Evolutionary conservation across 2,113 vertebrate genomes (phyloP).

Genomic region (Myotis davidii): DNA sequence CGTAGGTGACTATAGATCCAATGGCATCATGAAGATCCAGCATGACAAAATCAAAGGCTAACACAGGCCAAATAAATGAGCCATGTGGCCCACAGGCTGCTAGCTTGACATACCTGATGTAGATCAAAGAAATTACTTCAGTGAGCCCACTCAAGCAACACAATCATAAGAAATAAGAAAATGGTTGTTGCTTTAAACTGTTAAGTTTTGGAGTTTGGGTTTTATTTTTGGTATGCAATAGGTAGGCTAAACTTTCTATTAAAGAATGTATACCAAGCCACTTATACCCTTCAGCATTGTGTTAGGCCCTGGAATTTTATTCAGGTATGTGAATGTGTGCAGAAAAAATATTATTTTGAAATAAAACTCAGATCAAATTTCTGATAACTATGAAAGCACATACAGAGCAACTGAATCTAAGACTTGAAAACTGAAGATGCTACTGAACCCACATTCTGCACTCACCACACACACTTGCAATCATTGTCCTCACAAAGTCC

Average conservation of each 20-base stretch:
- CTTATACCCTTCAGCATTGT: not conserved
- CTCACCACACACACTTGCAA: not conserved
- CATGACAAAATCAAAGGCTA: too few species aligned
- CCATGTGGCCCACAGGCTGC: too few species aligned
- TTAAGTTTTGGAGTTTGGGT: not conserved
- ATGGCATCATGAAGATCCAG: not conserved
- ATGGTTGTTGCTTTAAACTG: not conserved
- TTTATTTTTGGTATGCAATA: not conserved
- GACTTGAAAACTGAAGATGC: not conserved
- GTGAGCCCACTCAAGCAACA: not conserved
- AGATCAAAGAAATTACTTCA: not conserved
- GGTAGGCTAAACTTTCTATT: not conserved
- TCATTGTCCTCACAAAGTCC: not conserved
- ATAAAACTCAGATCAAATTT: not conserved
- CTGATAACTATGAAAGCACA: not conserved
- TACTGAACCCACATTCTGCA: not conserved
- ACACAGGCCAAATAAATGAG: not conserved
- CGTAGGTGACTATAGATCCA: not conserved
- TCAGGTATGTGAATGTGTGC: not conserved
- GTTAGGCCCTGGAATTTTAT: not conserved
- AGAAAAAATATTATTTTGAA: not conserved
- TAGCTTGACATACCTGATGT: too few species aligned
- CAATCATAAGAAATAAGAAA: not conserved
- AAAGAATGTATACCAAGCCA: not conserved
- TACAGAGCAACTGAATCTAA: not conserved